phyloP scores from a whole-genome alignment of 2,113 vertebrate species.

The Trematomus loennbergii region DNA sequence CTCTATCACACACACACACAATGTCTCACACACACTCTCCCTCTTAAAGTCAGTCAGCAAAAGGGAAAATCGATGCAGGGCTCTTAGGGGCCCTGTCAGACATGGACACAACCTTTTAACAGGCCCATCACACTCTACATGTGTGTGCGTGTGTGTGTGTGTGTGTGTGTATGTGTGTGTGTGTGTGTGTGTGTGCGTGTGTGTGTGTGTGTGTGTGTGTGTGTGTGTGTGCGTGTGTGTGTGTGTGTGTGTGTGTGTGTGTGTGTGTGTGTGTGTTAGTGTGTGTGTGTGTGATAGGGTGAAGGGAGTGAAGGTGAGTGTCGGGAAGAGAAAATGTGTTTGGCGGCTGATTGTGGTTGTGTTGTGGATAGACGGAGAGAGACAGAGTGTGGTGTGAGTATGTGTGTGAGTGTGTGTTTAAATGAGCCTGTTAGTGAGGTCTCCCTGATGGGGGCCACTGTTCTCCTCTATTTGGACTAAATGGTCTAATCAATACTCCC shows the following conservation, averaged over 20 bases:
- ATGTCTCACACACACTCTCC: neutral
- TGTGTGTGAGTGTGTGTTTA: conserved; percentile 51
- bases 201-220: too few species aligned
- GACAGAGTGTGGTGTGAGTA: conserved; percentile 43
- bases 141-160: conserved; percentile 45
- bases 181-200: conserved; percentile 27
- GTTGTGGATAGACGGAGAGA: conserved; percentile 16
- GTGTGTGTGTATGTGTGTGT: too few species aligned
- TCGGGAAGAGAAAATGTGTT: conserved; percentile 12
- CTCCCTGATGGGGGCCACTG: conserved; percentile 65
- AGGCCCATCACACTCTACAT: conserved; percentile 59
- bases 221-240: too few species aligned
- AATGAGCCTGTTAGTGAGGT: conserved; percentile 71
- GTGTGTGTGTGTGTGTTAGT: too few species aligned
- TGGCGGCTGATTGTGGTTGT: conserved; percentile 27
- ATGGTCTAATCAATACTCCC: conserved; percentile 76
- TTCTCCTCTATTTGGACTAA: conserved; percentile 72
- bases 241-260: too few species aligned
- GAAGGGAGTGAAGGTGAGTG: conserved; percentile 13
- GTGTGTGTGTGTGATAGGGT: too few species aligned
- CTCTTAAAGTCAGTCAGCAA: conserved; percentile 23
- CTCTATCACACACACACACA: conserved; percentile 3
- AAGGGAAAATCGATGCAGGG: conserved; percentile 63
- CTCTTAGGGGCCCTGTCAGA: conserved; percentile 74
- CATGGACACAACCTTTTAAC: conserved; percentile 74